Base-by-base conservation (phyloP, 2,797 vertebrate genomes). In the Erethizon dorsatum region DNA sequence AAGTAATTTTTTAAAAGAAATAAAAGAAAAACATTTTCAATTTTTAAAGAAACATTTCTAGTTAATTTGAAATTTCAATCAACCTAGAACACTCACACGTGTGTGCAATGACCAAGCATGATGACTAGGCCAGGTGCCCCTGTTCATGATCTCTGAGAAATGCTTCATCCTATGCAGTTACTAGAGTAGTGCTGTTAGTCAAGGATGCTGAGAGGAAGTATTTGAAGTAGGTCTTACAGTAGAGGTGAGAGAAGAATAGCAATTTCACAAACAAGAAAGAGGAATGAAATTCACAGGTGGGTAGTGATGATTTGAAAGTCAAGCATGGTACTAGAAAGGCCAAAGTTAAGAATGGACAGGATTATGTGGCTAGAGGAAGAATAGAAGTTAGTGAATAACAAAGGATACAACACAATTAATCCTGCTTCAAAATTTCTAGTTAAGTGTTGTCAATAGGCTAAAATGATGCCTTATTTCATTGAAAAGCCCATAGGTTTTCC, bases 381-480 rank as follows among this genome's bases (percentile, higher is more conserved):
- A 83, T n/a, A 77, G 63, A 61, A 91, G 67, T 61, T 94, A 89
- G 47, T 45, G 4, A 8, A 75, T 80, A 86, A 86, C 6, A 59
- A 7, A 56, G 18, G 20, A 73, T 91, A 56, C 45, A 92, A 47
- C 79, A 45, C 37, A 95, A 82, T 75, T 73, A 86, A 89, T 63
- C 12, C 33, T 88, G 5, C 41, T 75, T 57, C n/a, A 31, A 90
- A 41, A 52, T 78, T 71, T 96, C 54, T 59, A 57, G 50, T 73
- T 94, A 63, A 73, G 4, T 61, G 8, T 59, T 90, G 26, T 56
- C 63, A 14, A 57, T 75, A 63, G 67, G 37, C 33, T 78, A 56
- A 56, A 80, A 31, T 28, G 85, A 59, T 26, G 88, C n/a, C 86
- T 86, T 95, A 83, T 86, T 47, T 85, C 41, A 88, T 33, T 85